These are phyloP conservation scores for Gadopsis marmoratus DNA, from an alignment of 2,797 vertebrate genomes.

Conservation along the genomic window DNA sequence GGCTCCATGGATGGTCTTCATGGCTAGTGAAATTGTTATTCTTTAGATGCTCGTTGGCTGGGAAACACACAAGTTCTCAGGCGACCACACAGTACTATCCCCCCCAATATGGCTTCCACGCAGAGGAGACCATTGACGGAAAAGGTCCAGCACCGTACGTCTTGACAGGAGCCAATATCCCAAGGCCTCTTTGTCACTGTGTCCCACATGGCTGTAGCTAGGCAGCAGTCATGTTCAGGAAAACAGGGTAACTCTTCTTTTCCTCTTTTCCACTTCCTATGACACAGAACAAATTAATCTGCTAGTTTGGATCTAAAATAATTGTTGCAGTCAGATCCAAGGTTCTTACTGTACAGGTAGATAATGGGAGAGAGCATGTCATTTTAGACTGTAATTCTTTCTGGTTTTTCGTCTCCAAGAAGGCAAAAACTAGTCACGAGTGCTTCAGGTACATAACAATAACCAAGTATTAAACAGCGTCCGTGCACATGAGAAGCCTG, in stretches of 20 bases:
- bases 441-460: constrained; percentile 20
- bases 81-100: constrained; percentile 80
- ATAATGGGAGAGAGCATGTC: neutral
- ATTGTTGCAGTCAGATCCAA: constrained; percentile 1
- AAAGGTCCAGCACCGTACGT: constrained; percentile 72
- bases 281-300: neutral
- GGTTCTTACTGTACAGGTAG: neutral
- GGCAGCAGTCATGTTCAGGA: constrained; percentile 51
- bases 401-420: neutral
- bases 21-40: constrained; percentile 85
- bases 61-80: constrained; percentile 85
- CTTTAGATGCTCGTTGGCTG: constrained; percentile 85
- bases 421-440: constrained; percentile 8
- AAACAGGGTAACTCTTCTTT: constrained; percentile 36
- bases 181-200: constrained; percentile 64
- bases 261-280: neutral
- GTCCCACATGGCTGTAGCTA: constrained; percentile 49
- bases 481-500: constrained; percentile 41
- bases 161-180: constrained; percentile 73
- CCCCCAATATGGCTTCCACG: constrained; percentile 77
- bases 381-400: constrained; percentile 10
- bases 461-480: constrained; percentile 15
- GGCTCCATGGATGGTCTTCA: constrained; percentile 82
- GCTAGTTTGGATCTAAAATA: constrained; percentile 3
- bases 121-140: constrained; percentile 76